Percentiles rank a stretch among this genome's conserved stretches.
These are phyloP conservation scores for Tetranychus truncatus DNA, from an alignment of 2,888 invertebrate genomes.

Conservation along the genomic window DNA sequence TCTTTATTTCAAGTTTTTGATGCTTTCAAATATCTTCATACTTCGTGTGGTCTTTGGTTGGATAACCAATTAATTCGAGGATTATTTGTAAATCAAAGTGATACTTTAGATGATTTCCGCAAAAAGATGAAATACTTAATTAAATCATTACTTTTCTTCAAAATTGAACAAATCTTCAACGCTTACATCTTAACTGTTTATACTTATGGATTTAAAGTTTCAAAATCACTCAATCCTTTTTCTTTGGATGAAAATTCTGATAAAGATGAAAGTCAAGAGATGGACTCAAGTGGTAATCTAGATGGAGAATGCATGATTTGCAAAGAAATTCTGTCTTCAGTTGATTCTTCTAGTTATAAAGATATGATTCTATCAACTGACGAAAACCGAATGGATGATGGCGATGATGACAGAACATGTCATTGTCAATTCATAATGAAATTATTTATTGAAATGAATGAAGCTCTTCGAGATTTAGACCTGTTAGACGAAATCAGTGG, in stretches of 20 bases:
- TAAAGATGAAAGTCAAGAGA: neutral
- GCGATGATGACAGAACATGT: neutral
- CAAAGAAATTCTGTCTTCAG: neutral
- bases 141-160: neutral
- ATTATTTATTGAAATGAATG: constrained; percentile 18
- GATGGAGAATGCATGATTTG: neutral
- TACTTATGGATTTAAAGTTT: neutral
- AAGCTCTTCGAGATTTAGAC: constrained; percentile 20
- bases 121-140: constrained; percentile 1
- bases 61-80: neutral
- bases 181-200: neutral
- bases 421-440: constrained; percentile 12
- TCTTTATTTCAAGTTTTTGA: neutral
- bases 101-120: neutral
- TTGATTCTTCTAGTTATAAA: too few relatives aligned
- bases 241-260: neutral
- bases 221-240: neutral
- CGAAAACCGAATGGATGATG: neutral
- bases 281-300: neutral
- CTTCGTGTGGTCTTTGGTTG: neutral
- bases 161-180: neutral
- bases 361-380: neutral
- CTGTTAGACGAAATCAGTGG: constrained; percentile 24
- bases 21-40: neutral
- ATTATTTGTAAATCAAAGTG: neutral